A percentile compares a stretch with the other conserved stretches of the same genome.
These are phyloP conservation scores for Ochotona princeps DNA, from an alignment of 2,113 vertebrate species.

Conservation along the genomic window DNA sequence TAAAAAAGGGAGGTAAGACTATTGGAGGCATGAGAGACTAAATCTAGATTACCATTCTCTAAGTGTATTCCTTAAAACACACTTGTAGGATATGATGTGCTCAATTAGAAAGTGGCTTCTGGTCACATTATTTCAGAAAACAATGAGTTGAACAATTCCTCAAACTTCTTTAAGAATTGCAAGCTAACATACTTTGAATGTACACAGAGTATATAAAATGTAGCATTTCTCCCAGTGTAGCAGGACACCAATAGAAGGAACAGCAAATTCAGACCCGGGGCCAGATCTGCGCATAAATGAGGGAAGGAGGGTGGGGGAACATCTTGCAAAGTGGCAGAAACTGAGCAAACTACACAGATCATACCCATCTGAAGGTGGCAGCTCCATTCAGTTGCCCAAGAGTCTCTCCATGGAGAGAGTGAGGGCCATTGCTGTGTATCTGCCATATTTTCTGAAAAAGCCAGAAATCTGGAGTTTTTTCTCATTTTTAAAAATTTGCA, in stretches of 20 bases:
- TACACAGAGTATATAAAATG: neutral
- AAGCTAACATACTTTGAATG: neutral
- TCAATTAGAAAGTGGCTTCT: neutral
- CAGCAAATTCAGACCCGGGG: neutral
- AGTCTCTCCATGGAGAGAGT: neutral
- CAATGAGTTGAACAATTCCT: neutral
- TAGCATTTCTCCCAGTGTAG: neutral
- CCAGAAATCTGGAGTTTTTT: neutral
- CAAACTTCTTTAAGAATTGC: neutral
- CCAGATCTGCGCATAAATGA: neutral
- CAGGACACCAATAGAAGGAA: neutral
- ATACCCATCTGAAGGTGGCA: too few species aligned
- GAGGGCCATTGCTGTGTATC: neutral
- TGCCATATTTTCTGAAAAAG: neutral
- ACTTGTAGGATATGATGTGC: neutral
- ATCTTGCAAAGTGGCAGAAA: rapidly evolving
- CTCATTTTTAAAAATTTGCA: neutral
- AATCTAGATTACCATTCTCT: neutral
- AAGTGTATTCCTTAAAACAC: neutral
- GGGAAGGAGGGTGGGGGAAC: too few species aligned
- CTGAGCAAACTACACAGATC: neutral
- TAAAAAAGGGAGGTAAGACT: neutral
- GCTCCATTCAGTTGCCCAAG: neutral
- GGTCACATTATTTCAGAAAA: neutral
- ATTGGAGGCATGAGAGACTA: neutral